Base-by-base conservation (phyloP, 2,113 vertebrate genomes). In the Salvelinus alpinus region DNA sequence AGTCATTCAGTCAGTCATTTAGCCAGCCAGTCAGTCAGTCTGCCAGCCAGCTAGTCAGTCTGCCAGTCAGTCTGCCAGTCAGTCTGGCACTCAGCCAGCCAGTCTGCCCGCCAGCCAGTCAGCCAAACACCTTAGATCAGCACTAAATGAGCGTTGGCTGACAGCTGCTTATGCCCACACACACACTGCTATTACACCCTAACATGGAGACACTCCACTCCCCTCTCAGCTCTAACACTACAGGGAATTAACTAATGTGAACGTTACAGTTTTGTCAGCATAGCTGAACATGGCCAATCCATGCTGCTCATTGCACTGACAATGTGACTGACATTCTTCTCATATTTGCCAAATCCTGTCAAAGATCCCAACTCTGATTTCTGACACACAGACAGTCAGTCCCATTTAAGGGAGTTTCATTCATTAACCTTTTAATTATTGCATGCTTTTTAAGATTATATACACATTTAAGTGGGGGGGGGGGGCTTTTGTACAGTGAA, bases 161-260 rank as follows among this genome's bases (percentile, higher is more conserved):
- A 86, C 87, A 88, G 82, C 80, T 87, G 86, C 86, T 87, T 79
- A 81, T 83, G 64, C 89, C 81, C 84, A 85, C 88, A 75, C 72
- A 79, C 64, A 31, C 78, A 74, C 48, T 47, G 38, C 16, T 44
- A 44, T 72, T 16, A 54, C 1, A 80, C 73, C 14, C 66, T 9
- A 73, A 44, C 83, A 62, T 72, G 59, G 51, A 62, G 59, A 62
- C 54, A 18, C 54, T 57, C 3, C 20, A n/a, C 59, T 60, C 1
- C 8, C 2, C 59, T n/a, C 16, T 62, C 59, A 7, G 5, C 5
- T 22, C 7, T n/a, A 62, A 22, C 59, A 62, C 20, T 16, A 22
- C 1, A 22, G n/a, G 59, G n/a, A 16, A n/a, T 20, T 1, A 62
- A 54, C 51, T 18, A 1, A 13, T 5, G 51, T 54, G 16, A 54